Evolutionary conservation across 92 coral and sea anemone species (phyloP).

Genomic region (Paragorgia papillata): DNA sequence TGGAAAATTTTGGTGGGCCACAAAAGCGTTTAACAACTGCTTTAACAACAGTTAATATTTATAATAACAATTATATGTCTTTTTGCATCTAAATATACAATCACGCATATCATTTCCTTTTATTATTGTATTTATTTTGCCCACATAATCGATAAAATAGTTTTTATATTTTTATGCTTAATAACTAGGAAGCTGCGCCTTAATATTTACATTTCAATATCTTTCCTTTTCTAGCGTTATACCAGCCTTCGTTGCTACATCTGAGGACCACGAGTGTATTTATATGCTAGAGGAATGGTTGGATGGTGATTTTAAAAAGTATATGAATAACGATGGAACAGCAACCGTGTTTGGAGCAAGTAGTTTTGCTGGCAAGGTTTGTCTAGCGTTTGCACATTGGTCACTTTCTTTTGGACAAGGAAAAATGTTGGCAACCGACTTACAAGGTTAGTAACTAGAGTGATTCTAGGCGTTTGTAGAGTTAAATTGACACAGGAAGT

Average conservation of each 20-base stretch:
- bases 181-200: too few species aligned
- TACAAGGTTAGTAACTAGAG: constrained; percentile 31
- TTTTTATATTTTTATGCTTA: too few species aligned
- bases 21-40: too few species aligned
- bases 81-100: too few species aligned
- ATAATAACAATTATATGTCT: too few species aligned
- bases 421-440: constrained; percentile 19
- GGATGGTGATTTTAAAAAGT: constrained; percentile 33
- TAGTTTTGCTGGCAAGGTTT: constrained; percentile 15
- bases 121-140: too few species aligned
- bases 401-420: constrained; percentile 16
- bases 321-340: constrained; percentile 41
- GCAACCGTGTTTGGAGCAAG: background rate
- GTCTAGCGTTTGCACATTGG: constrained; percentile 53
- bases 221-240: constrained; percentile 25
- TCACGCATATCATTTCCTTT: too few species aligned
- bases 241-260: constrained; percentile 35
- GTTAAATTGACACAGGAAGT: too few species aligned
- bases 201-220: too few species aligned
- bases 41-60: too few species aligned
- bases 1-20: too few species aligned
- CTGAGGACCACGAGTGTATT: background rate
- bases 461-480: background rate
- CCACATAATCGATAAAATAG: too few species aligned
- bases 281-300: constrained; percentile 34